Conservation (phyloP, 2,113 vertebrate species). For the Mesocricetus auratus region DNA sequence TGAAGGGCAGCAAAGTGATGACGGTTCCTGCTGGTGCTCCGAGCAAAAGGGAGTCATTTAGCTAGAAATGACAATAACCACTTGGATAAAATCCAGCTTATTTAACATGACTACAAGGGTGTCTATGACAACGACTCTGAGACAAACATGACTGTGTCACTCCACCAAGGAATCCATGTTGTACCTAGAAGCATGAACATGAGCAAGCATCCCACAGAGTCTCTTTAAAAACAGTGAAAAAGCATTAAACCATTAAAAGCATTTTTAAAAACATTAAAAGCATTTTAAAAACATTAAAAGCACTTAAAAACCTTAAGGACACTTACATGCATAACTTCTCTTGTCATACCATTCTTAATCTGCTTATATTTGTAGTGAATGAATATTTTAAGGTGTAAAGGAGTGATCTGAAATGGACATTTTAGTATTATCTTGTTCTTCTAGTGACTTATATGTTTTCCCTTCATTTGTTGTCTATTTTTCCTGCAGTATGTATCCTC, state of each 20-base stretch:
- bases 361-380: background rate
- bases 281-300: background rate
- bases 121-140: background rate
- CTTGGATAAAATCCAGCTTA: background rate
- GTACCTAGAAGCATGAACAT: background rate
- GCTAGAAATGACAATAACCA: background rate
- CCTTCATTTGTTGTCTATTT: background rate
- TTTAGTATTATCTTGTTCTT: background rate
- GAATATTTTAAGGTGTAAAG: background rate
- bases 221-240: slow-evolving; percentile 1
- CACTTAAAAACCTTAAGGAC: background rate
- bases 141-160: background rate
- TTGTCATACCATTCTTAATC: background rate
- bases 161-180: background rate
- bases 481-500: background rate
- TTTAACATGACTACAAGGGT: background rate
- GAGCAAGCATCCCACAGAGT: background rate
- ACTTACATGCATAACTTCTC: background rate
- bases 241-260: background rate
- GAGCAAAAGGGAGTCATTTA: background rate
- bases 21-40: background rate
- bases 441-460: background rate
- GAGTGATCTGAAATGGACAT: background rate
- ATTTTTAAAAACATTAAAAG: background rate
- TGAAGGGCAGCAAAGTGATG: background rate